Percentiles rank a stretch among this genome's conserved stretches.
These are phyloP conservation scores for Budorcas taxicolor DNA, from an alignment of 2,113 vertebrate species.

Conservation along the genomic window DNA sequence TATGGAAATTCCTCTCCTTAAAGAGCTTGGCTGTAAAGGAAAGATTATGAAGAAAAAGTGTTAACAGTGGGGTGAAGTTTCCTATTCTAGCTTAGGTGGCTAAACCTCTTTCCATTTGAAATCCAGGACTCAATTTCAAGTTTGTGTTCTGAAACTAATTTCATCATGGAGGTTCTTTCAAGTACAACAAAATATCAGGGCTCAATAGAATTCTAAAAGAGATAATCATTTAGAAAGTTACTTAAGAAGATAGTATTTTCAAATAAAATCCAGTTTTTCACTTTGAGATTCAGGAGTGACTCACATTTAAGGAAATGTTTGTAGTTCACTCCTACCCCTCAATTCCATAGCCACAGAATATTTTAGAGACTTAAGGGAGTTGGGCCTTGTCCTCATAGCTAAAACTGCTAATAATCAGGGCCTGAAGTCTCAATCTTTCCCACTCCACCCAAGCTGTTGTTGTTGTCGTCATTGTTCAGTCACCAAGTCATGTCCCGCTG, in stretches of 20 bases:
- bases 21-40: background rate
- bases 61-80: background rate
- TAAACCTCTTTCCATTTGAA: background rate
- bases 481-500: background rate
- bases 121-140: background rate
- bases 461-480: background rate
- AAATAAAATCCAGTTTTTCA: background rate
- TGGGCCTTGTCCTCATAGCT: background rate
- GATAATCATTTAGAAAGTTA: background rate
- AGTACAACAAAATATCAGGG: background rate
- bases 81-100: background rate
- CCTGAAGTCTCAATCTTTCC: background rate
- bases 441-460: background rate
- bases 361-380: background rate
- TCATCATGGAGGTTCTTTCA: background rate
- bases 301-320: background rate
- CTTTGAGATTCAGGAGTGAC: background rate
- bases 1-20: constrained; percentile 6
- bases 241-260: background rate
- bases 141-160: constrained; percentile 5
- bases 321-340: background rate
- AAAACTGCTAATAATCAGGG: background rate
- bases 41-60: background rate
- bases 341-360: background rate
- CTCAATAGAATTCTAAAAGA: background rate